Base-by-base conservation (phyloP, 53 echinoderm and acorn worm genomes). In the Paracentrotus lividus region DNA sequence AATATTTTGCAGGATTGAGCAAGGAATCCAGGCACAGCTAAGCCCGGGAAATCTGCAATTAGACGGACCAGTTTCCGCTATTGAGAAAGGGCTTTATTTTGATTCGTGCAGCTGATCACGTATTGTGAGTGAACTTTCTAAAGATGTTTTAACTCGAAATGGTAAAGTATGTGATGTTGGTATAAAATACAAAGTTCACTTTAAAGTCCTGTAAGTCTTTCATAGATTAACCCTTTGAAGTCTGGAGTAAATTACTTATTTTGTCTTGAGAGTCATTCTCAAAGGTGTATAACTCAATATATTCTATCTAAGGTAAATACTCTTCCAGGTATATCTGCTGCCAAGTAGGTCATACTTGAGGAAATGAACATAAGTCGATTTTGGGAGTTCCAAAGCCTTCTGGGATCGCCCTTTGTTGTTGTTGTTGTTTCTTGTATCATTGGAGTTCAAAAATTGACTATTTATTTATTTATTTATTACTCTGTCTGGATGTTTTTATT, bases 11-110 rank as follows among this genome's bases (percentile, higher is more conserved):
- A 10, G 67, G 67, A 67, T 67, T 32, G 67, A 24, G 64, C 64
- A 9, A 64, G 4, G 67, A 67, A 67, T 67, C 4, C 31, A 67
- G 32, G 67, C 67, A 14, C 67, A 67, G 6, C 67, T 67, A 67
- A 67, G 67, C 67, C 34, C 31, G 9, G 67, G 67, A 67, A 67
- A 67, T 67, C 67, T 67, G 33, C 67, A 67, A 67, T 67, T 67
- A 67, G 67, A 67, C 26, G 14, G 67, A 67, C 67, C 67, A 4
- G 34, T 67, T 67, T 67, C 67, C 67, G 67, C 67, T 4, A 67
- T 67, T 67, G 33, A 67, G 33, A 67, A 1, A 67, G 67, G n/a
- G 67, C 67, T 67, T 67, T 67, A 67, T 9, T 67, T 33, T 1
- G 67, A 64, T 64, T 27, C 64, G 24, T n/a, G 3, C 1, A 12